Evolutionary conservation across 2,888 invertebrate genomes (phyloP), one percentile per base, ranked within the genome.

Genomic region (Ophion ventricosus): DNA sequence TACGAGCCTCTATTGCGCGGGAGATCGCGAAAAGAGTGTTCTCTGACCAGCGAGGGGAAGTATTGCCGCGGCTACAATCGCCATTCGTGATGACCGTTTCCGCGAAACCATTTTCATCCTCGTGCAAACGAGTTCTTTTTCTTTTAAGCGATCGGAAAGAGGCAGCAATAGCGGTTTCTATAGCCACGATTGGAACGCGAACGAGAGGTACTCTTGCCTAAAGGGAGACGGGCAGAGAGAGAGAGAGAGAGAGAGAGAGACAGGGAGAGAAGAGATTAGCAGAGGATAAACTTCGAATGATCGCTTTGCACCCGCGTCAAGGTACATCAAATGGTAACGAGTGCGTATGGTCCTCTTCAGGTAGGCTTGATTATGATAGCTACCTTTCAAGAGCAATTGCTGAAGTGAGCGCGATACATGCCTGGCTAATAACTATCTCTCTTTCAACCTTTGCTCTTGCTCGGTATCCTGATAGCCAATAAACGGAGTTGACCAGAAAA

Each of bases 41-140:
- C 56, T 61, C 77, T 54, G 29, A 54, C 63, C 25, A 76, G 70
- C n/a, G 72, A 59, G 63, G 26, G 40, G 61, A 77, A 67, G 63
- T 76, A 23, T 59, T 69, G 69, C 59, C 40, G 57, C 43, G 56
- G 26, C 59, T 67, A 66, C 79, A 67, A 78, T 75, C 80, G 78
- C 81, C 80, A 82, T 82, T 67, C 66, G 69, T 82, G 82, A 77
- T 80, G 76, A 85, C 76, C 85, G 82, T 80, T 91, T 91, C 91
- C 86, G 79, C 88, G 90, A 91, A 91, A 87, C 88, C 87, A 90
- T 91, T 89, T 89, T 91, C 90, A 90, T 90, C 89, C 87, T 87
- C 87, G 79, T 83, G 87, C 85, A 85, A 85, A 85, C 85, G 85
- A 85, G 85, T 85, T 84, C 59, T 82, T 82, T 82, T 85, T 82